A percentile compares a stretch with the other conserved stretches of the same genome.
Evolutionary conservation across 2,113 vertebrate genomes (phyloP).

Genomic region (Xerus inauris): DNA sequence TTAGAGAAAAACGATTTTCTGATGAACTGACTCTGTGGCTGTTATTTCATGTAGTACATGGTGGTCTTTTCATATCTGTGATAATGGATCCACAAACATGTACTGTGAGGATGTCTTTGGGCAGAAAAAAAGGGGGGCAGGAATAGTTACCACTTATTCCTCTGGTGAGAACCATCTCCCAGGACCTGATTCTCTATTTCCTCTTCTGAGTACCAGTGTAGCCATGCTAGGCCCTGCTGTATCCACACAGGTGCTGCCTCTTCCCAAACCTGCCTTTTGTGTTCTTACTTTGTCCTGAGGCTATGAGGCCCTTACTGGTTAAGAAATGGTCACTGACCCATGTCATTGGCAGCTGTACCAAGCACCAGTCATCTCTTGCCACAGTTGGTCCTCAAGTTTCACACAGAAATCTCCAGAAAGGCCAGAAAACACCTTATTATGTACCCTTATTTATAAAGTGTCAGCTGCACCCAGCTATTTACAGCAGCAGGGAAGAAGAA

Average conservation of each 20-base stretch:
- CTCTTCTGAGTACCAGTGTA: no score
- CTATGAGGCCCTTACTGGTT: background rate
- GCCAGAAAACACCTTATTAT: no score
- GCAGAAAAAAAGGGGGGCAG: background rate
- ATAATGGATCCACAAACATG: background rate
- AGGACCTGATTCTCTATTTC: accelerated
- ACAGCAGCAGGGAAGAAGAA: accelerated
- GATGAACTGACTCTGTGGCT: background rate
- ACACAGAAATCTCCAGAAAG: background rate
- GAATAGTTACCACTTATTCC: background rate
- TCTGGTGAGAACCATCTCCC: background rate
- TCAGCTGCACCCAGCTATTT: background rate
- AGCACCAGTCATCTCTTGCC: accelerated
- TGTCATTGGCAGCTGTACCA: background rate
- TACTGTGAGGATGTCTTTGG: background rate
- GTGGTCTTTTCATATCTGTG: background rate
- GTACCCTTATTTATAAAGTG: no score
- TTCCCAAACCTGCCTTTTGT: accelerated
- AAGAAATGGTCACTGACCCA: background rate
- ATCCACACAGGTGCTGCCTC: accelerated
- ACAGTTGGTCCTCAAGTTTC: background rate
- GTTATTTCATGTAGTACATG: accelerated
- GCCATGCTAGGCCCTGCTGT: accelerated
- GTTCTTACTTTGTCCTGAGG: background rate
- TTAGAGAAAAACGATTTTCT: background rate